Conservation (phyloP, 2,797 vertebrate genomes). For the Falco columbarius region DNA sequence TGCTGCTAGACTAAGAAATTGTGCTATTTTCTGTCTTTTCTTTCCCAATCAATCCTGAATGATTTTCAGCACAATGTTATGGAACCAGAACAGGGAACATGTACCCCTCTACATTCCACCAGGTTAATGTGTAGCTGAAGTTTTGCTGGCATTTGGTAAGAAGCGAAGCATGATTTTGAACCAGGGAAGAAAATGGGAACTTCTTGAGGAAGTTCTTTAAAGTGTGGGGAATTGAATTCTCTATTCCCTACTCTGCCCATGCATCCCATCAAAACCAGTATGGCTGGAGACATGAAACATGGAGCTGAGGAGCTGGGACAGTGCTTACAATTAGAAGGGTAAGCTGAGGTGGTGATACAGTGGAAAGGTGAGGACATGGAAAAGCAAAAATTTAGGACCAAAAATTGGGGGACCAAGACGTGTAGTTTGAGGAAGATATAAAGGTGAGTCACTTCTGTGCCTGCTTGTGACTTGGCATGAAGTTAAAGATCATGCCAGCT, state of each 20-base stretch:
- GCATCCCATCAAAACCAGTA: background rate
- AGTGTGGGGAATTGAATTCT: background rate
- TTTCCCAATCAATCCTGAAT: background rate
- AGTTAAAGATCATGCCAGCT: background rate
- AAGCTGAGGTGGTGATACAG: background rate
- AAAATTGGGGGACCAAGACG: background rate
- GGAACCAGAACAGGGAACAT: background rate
- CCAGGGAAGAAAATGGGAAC: background rate
- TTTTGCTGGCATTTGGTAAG: background rate
- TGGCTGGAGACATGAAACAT: background rate
- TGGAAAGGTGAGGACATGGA: background rate
- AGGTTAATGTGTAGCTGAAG: background rate
- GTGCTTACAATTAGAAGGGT: background rate
- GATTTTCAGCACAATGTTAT: background rate
- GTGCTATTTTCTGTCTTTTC: background rate
- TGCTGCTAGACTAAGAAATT: background rate
- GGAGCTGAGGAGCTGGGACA: background rate
- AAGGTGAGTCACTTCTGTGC: background rate
- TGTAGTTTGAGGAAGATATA: background rate
- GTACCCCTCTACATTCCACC: background rate
- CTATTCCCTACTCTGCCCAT: background rate
- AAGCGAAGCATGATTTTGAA: background rate
- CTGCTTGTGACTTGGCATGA: accelerated
- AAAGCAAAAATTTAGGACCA: background rate
- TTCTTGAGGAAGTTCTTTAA: background rate